A percentile compares a stretch with the other conserved stretches of the same genome.
phyloP scores from a whole-genome alignment of 2,113 vertebrate genomes.

The Struthidea cinerea region DNA sequence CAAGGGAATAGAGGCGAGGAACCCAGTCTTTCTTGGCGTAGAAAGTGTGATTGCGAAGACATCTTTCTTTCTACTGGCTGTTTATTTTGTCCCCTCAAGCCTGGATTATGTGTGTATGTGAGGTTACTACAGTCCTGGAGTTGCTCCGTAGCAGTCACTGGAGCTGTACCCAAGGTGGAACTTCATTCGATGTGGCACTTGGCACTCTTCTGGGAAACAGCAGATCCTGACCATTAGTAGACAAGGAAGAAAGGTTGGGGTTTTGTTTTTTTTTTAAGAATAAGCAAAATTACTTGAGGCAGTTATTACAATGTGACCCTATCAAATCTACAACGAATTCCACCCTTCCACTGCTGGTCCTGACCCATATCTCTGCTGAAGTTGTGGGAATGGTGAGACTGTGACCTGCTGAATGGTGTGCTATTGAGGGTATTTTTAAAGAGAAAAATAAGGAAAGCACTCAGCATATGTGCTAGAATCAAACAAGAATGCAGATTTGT shows the following conservation, averaged over 20 bases:
- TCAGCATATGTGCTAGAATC: neutral
- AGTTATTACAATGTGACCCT: neutral
- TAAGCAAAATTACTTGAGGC: neutral
- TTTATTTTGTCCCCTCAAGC: neutral
- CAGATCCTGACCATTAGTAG: neutral
- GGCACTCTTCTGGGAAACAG: neutral
- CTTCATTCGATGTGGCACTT: neutral
- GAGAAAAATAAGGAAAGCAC: neutral
- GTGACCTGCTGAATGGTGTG: slow-evolving; percentile 33
- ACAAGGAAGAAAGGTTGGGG: neutral
- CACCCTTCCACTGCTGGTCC: neutral
- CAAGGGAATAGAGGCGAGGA: neutral
- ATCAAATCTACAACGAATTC: neutral
- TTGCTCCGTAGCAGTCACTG: neutral
- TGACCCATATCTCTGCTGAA: slow-evolving; percentile 5
- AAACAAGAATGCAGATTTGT: neutral
- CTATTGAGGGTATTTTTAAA: neutral
- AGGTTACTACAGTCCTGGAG: neutral
- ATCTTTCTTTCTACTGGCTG: neutral
- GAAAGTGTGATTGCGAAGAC: neutral
- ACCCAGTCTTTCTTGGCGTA: neutral
- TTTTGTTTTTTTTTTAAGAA: neutral
- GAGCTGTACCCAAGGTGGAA: neutral
- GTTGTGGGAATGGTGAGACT: slow-evolving; percentile 17
- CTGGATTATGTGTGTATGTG: neutral